These are phyloP conservation scores for Rhamnusium bicolor DNA, from an alignment of 2,888 invertebrate species.

Conservation along the genomic window DNA sequence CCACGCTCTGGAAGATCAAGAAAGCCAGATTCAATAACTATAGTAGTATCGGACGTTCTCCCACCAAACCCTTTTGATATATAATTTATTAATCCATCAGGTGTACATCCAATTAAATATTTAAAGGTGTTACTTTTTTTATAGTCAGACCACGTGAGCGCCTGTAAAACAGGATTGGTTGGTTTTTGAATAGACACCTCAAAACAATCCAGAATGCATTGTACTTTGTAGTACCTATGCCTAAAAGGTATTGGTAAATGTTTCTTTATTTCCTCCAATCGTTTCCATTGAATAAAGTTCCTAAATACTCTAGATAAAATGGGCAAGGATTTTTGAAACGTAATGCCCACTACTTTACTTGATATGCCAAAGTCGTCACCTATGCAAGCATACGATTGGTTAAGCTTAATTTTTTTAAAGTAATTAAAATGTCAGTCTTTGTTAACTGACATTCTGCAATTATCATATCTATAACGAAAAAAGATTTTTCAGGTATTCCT, in stretches of 20 bases:
- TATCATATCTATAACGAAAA: neutral
- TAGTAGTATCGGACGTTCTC: too few species aligned
- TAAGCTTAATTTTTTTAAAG: neutral
- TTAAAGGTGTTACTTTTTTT: too few species aligned
- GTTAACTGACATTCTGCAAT: neutral
- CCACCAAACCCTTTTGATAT: too few species aligned
- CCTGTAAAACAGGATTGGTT: too few species aligned
- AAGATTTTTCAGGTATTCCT: neutral
- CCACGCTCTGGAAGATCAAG: too few species aligned
- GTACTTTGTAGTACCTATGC: neutral
- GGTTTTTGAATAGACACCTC: too few species aligned
- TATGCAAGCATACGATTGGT: neutral
- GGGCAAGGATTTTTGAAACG: neutral
- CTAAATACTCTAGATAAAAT: neutral
- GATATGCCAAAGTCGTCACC: neutral
- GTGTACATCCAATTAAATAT: too few species aligned
- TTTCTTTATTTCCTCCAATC: conserved; percentile 2
- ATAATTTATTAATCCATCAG: too few species aligned
- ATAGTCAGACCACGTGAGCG: too few species aligned
- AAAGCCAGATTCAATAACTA: too few species aligned
- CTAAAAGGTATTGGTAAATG: neutral
- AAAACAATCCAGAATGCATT: too few species aligned
- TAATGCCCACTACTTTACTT: neutral
- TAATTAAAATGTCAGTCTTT: neutral
- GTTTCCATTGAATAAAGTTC: conserved; percentile 1